Conservation (phyloP, 2,113 vertebrate genomes). For the Climacteris rufus region DNA sequence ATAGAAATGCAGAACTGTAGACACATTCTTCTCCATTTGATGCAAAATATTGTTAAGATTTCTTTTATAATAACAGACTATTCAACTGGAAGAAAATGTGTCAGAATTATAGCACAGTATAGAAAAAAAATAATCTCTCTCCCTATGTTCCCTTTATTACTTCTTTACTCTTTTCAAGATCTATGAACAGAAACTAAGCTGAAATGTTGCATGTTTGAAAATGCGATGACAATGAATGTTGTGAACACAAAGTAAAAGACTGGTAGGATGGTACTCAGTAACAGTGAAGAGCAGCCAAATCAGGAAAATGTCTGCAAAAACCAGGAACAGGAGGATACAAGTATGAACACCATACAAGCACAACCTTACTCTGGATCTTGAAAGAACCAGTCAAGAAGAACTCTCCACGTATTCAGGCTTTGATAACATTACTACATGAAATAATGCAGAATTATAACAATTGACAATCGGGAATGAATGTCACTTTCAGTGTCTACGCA, state of each 20-base stretch:
- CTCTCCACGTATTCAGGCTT: background rate
- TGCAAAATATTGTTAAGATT: background rate
- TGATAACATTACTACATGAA: background rate
- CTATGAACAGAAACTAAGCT: background rate
- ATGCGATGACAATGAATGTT: background rate
- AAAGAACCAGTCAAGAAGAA: background rate
- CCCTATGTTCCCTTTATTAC: background rate
- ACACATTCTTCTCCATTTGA: background rate
- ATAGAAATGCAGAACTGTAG: background rate
- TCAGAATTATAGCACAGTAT: background rate
- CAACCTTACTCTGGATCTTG: background rate
- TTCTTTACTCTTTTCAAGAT: background rate
- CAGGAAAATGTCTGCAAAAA: background rate
- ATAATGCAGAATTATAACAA: background rate
- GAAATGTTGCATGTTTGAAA: background rate
- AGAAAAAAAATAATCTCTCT: background rate
- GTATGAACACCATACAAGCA: background rate
- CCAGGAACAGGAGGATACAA: background rate
- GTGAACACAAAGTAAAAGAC: background rate
- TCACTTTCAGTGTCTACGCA: accelerated
- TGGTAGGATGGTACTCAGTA: background rate
- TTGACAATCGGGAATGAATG: background rate
- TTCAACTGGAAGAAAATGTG: background rate
- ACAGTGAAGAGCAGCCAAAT: background rate
- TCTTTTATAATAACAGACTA: background rate